These are phyloP conservation scores for Phrynosoma platyrhinos DNA, from an alignment of 2,113 vertebrate species.

Conservation along the genomic window DNA sequence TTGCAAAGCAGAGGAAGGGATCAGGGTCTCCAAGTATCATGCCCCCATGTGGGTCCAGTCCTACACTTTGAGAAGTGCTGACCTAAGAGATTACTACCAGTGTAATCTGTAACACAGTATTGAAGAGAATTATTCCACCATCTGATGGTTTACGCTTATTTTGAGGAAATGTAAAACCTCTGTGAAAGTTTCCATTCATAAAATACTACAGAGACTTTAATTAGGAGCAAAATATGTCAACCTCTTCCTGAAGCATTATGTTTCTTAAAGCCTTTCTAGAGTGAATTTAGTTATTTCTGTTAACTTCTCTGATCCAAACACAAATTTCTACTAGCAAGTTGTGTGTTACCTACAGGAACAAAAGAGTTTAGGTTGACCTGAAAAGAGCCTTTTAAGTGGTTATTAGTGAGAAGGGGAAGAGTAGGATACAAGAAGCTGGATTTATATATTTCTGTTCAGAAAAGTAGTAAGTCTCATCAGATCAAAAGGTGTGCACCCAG, in stretches of 20 bases:
- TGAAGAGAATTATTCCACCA: background rate
- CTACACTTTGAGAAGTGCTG: too few relatives aligned
- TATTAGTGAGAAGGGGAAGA: background rate
- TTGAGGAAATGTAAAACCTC: background rate
- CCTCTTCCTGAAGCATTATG: background rate
- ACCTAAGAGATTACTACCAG: background rate
- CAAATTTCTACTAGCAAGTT: background rate
- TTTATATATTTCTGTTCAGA: conserved; percentile 1
- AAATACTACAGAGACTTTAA: background rate
- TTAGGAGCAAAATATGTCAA: background rate
- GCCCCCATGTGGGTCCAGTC: too few relatives aligned
- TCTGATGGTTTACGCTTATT: background rate
- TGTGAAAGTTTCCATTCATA: background rate
- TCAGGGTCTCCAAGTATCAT: too few relatives aligned
- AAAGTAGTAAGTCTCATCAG: background rate
- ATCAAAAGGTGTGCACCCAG: conserved; percentile 11
- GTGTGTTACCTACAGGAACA: background rate
- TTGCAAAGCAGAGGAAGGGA: too few relatives aligned
- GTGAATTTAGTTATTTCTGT: background rate
- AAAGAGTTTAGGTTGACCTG: background rate
- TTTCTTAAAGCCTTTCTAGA: background rate
- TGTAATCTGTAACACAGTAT: too few relatives aligned
- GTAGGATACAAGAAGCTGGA: background rate
- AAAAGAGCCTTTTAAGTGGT: background rate
- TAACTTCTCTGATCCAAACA: background rate